Conservation (phyloP, 23 tunicate species). For the Clavelina lepadiformis region DNA sequence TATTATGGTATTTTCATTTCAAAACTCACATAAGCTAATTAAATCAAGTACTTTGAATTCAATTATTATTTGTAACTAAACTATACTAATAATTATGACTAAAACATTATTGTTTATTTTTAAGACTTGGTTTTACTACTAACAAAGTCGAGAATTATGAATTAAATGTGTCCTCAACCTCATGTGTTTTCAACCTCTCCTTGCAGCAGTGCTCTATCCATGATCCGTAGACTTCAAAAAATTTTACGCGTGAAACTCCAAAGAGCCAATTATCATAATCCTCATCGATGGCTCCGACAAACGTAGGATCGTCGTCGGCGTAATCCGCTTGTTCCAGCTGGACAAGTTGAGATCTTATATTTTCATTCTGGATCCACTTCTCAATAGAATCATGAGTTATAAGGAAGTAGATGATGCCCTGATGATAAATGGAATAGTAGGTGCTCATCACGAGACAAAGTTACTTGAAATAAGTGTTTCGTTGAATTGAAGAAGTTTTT, state of each 20-base stretch:
- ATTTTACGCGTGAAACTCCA: constrained; percentile 64
- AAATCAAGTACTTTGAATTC: too few species aligned
- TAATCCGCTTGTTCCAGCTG: constrained; percentile 56
- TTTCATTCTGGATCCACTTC: constrained; percentile 39
- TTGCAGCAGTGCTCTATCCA: constrained; percentile 57
- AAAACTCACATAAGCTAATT: too few species aligned
- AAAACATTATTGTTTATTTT: neutral
- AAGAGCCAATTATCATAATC: constrained; percentile 64
- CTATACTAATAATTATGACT: neutral
- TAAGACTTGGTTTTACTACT: neutral
- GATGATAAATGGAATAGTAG: too few species aligned
- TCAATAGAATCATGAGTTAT: constrained; percentile 70
- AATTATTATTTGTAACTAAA: neutral
- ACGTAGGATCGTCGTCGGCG: constrained; percentile 66
- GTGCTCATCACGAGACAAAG: too few species aligned
- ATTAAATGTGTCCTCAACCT: neutral
- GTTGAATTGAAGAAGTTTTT: too few species aligned
- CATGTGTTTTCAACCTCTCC: constrained; percentile 12
- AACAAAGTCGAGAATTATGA: neutral
- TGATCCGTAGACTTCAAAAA: constrained; percentile 45
- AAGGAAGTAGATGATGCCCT: constrained; percentile 78
- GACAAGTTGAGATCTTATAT: constrained; percentile 30
- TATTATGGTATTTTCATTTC: too few species aligned
- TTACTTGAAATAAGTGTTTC: too few species aligned
- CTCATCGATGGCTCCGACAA: constrained; percentile 72